A percentile compares a stretch with the other conserved stretches of the same genome.
phyloP scores from a whole-genome alignment of 2,888 invertebrate species.

The Quadriops clusia region DNA sequence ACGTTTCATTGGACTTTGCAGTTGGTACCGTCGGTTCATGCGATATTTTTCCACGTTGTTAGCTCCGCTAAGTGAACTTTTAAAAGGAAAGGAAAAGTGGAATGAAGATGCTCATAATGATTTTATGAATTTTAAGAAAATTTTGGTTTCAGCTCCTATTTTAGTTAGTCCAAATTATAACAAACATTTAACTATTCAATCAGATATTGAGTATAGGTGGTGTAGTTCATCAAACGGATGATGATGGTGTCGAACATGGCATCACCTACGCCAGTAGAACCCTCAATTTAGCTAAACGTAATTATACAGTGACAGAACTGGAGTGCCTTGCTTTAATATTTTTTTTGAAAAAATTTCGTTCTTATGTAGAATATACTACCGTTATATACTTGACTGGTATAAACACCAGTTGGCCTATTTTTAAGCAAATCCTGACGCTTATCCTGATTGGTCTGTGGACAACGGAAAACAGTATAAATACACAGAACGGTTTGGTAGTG shows the following conservation, averaged over 20 bases:
- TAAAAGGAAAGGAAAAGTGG: slow-evolving; percentile 20
- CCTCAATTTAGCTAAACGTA: slow-evolving; percentile 18
- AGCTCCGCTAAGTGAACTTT: slow-evolving; percentile 18
- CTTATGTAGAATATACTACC: slow-evolving; percentile 17
- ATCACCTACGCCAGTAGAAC: slow-evolving; percentile 21
- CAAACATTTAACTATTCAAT: slow-evolving; percentile 19
- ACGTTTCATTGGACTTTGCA: slow-evolving; percentile 21
- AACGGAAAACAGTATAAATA: slow-evolving; percentile 10
- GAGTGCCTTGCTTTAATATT: slow-evolving; percentile 21
- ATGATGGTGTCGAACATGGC: slow-evolving; percentile 16
- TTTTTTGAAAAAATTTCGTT: slow-evolving; percentile 20
- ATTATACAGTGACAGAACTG: slow-evolving; percentile 20
- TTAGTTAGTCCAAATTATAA: slow-evolving; percentile 19
- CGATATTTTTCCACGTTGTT: slow-evolving; percentile 19
- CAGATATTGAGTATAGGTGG: slow-evolving; percentile 20
- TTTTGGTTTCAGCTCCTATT: slow-evolving; percentile 18
- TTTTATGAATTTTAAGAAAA: slow-evolving; percentile 18
- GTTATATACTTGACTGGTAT: too few relatives aligned
- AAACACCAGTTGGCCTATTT: slow-evolving; percentile 9
- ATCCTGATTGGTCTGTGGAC: slow-evolving; percentile 14
- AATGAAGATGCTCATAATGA: slow-evolving; percentile 16
- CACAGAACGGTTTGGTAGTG: too few relatives aligned
- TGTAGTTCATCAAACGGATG: slow-evolving; percentile 16
- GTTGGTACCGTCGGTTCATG: slow-evolving; percentile 22
- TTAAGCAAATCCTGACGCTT: slow-evolving; percentile 7